phyloP scores from a whole-genome alignment of 2,888 invertebrate species.

The Archips crataeganus region DNA sequence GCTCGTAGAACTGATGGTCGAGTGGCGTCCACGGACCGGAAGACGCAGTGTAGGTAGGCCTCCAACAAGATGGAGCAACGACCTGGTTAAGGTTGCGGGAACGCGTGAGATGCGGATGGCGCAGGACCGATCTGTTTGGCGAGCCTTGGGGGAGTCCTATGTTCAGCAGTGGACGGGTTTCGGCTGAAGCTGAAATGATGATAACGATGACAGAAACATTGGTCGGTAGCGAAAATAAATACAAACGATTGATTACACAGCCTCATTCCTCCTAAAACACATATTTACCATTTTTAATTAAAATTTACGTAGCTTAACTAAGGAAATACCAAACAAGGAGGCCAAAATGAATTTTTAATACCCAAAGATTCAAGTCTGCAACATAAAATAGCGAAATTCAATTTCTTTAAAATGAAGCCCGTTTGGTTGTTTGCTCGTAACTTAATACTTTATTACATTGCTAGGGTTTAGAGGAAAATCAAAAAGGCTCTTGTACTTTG shows the following conservation, averaged over 20 bases:
- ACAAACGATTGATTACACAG: not conserved
- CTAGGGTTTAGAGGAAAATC: conserved; percentile 3
- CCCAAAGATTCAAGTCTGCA: conserved; percentile 10
- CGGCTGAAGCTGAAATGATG: too few species aligned
- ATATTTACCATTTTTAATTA: conserved; percentile 33
- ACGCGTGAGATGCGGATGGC: too few species aligned
- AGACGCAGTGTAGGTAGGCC: too few species aligned
- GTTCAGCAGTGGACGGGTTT: too few species aligned
- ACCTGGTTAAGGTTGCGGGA: too few species aligned
- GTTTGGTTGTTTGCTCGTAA: conserved; percentile 10
- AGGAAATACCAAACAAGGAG: conserved; percentile 18
- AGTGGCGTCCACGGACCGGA: too few species aligned
- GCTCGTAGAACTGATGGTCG: too few species aligned
- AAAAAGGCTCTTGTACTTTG: not conserved
- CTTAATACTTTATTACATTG: conserved; percentile 17
- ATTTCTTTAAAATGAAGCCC: conserved; percentile 22
- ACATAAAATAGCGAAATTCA: conserved; percentile 15
- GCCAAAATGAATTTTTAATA: conserved; percentile 33
- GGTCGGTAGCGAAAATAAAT: too few species aligned
- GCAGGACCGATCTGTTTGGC: too few species aligned
- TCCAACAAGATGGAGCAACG: too few species aligned
- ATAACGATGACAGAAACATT: too few species aligned
- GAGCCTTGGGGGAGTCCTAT: too few species aligned
- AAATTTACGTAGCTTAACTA: conserved; percentile 28
- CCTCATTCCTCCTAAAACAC: not conserved